Evolutionary conservation across 2,113 vertebrate genomes (phyloP).

Genomic region (Copsychus sechellarum): DNA sequence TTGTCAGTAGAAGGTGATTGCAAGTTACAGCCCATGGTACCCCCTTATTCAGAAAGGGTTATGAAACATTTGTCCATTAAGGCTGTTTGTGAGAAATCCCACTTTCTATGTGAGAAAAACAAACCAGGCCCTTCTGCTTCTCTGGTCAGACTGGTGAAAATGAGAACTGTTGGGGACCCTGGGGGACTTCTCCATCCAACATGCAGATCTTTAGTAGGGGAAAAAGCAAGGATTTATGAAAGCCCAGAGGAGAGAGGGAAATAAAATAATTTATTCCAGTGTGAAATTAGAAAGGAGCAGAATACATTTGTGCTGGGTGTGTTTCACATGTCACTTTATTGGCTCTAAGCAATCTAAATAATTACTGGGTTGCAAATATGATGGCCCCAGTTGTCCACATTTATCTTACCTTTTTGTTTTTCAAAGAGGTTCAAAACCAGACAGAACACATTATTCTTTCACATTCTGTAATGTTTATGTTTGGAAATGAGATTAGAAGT

Average conservation of each 20-base stretch:
- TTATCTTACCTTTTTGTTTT: conserved; percentile 37
- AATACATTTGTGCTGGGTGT: neutral
- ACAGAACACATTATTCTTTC: conserved; percentile 23
- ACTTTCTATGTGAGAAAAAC: neutral
- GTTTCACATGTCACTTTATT: conserved; percentile 12
- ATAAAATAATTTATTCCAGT: neutral
- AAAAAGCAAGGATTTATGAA: neutral
- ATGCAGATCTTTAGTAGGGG: neutral
- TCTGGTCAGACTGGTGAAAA: neutral
- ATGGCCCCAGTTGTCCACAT: neutral
- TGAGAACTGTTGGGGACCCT: neutral
- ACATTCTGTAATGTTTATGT: neutral
- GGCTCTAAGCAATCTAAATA: conserved; percentile 29
- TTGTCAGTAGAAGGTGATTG: neutral
- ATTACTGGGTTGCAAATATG: conserved; percentile 20
- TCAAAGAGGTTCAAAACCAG: conserved; percentile 5
- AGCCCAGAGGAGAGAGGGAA: neutral
- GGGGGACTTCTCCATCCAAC: neutral
- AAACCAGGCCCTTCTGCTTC: neutral
- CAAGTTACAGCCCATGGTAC: neutral
- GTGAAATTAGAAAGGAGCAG: neutral
- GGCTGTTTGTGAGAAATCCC: neutral
- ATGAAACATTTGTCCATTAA: neutral
- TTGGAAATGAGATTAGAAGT: conserved; percentile 41
- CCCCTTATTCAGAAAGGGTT: neutral